These are phyloP conservation scores for Thelaira solivaga DNA, from an alignment of 2,888 invertebrate genomes.

Conservation along the genomic window DNA sequence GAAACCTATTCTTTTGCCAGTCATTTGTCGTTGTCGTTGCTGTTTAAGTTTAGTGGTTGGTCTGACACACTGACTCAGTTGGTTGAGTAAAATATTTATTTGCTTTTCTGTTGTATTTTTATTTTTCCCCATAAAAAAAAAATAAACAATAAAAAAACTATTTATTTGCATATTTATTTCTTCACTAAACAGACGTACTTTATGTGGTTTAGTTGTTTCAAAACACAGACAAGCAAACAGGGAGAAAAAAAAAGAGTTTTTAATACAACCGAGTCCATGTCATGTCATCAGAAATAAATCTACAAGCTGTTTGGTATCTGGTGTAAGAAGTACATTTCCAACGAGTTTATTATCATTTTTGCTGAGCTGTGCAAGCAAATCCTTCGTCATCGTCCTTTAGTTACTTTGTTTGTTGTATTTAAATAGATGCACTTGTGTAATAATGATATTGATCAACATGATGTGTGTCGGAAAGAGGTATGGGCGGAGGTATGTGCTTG, in stretches of 20 bases:
- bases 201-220: slow-evolving; percentile 1
- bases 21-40: slow-evolving; percentile 9
- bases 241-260: not conserved
- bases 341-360: slow-evolving; percentile 2
- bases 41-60: slow-evolving; percentile 21
- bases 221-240: too few species aligned
- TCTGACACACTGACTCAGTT: slow-evolving; percentile 51
- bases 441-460: slow-evolving; percentile 33
- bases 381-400: slow-evolving; percentile 1
- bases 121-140: not conserved
- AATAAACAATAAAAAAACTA: too few species aligned
- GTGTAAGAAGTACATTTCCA: not conserved
- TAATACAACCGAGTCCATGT: not conserved
- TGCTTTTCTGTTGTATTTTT: not conserved
- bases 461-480: too few species aligned
- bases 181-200: not conserved
- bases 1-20: slow-evolving; percentile 1
- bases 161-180: not conserved
- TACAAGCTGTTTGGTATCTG: too few species aligned
- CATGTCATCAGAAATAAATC: not conserved
- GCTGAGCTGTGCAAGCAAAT: slow-evolving; percentile 26
- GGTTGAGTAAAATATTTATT: not conserved
- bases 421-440: slow-evolving; percentile 9
- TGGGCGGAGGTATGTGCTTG: slow-evolving; percentile 13
- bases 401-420: slow-evolving; percentile 3